Evolutionary conservation across 64 coral and sea anemone genomes (phyloP), one percentile per base, ranked within the genome.

Genomic region (Dendronephthya gigantea): DNA sequence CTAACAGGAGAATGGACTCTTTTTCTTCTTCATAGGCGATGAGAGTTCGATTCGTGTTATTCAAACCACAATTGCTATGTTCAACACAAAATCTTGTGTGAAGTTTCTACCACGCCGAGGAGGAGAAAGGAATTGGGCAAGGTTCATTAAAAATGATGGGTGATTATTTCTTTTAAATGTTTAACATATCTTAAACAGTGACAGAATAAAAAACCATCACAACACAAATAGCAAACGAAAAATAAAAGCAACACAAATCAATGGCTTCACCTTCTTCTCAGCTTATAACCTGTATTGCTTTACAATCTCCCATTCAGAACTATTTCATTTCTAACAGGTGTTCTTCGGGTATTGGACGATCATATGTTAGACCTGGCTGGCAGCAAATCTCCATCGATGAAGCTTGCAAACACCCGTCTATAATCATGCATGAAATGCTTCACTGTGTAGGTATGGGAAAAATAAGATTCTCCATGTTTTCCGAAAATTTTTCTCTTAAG

Each of bases 381-480:
- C 72, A 79, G 28, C 6, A 37, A 8, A 79, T 79, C 9, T 79
- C 72, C 17, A 79, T 79, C 36, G 72, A 39, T 39, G 15, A 34
- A 10, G 9, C 4, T 79, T 79, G 72, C 30, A 39, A 35, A 34
- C 31, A 22, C 2, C 19, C 11, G 36, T 34, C 72, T 8, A 79
- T 79, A 28, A 79, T 79, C 10, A 79, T 79, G 72, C 72, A 79
- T 33, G 72, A 79, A 79, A 79, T 79, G 72, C 30, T 79, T 16
- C 72, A 79, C 36, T 19, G 19, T 16, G 72, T 79, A 37, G 72
- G 72, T 79, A 79, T 36, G 72, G 9, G 16, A 2, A 62, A 7
- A 62, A 27, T 22, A 23, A 62, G 19, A 7, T 62, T 19, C 3
- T 17, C 14, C n/a, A n/a, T n/a, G n/a, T n/a, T n/a, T n/a, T n/a